phyloP scores from a whole-genome alignment of 2,797 vertebrate species.

The Peromyscus eremicus region DNA sequence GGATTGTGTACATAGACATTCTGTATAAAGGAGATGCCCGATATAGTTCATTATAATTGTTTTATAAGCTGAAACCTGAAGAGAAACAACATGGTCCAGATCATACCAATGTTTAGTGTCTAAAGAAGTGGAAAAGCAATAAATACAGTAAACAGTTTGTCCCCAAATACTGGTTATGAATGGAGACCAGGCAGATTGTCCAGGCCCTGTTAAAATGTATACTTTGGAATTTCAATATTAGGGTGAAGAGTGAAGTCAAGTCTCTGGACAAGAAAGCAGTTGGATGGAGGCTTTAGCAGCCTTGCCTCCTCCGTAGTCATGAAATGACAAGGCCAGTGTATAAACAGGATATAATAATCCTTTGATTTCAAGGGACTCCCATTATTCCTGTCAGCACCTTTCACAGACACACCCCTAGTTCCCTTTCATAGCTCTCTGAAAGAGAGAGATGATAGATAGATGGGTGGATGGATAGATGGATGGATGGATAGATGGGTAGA shows the following conservation, averaged over 20 bases:
- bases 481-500: not conserved
- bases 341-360: not conserved
- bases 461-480: not conserved
- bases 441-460: not conserved
- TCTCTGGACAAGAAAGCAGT: not conserved
- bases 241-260: not conserved
- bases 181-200: conserved; percentile 69
- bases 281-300: not conserved
- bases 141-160: conserved; percentile 79
- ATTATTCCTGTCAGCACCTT: not conserved
- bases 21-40: conserved; percentile 1
- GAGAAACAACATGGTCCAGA: conserved; percentile 53
- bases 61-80: conserved; percentile 67
- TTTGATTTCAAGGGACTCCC: not conserved
- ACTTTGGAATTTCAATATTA: not conserved
- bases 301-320: not conserved
- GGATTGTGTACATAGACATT: conserved; percentile 12
- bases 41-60: not conserved
- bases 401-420: not conserved
- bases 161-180: conserved; percentile 74
- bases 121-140: conserved; percentile 69
- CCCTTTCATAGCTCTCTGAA: not conserved
- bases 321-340: not conserved
- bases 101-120: conserved; percentile 69
- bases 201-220: conserved; percentile 40